phyloP scores from a whole-genome alignment of 2,888 invertebrate species.

The Pachymerium ferrugineum region DNA sequence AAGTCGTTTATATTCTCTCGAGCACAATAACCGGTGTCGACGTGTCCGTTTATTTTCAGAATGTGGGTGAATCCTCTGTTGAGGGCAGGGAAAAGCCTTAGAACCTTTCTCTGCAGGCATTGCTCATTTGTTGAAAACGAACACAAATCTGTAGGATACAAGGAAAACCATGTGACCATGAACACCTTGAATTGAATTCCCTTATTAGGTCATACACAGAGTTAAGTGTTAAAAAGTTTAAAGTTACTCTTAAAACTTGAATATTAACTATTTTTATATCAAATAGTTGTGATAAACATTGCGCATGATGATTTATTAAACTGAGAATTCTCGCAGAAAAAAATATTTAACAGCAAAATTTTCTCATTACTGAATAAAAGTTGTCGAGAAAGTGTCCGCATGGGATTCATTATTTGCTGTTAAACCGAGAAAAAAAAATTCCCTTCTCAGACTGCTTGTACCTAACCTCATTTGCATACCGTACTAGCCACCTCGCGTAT shows the following conservation, averaged over 20 bases:
- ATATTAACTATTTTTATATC: too few relatives aligned
- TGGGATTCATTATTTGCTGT: not conserved
- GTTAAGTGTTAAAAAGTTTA: too few relatives aligned
- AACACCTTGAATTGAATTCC: too few relatives aligned
- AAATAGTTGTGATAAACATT: too few relatives aligned
- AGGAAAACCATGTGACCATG: too few relatives aligned
- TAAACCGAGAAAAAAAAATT: not conserved
- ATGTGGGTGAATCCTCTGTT: not conserved
- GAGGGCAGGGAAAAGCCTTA: not conserved
- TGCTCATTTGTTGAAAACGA: not conserved
- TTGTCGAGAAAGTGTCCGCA: not conserved
- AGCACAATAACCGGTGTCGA: constrained; percentile 33
- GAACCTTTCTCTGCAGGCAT: not conserved
- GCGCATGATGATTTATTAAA: too few relatives aligned
- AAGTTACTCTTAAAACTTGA: too few relatives aligned
- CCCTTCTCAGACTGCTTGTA: not conserved
- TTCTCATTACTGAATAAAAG: not conserved
- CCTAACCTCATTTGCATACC: not conserved
- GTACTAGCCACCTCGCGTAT: not conserved
- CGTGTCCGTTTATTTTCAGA: not conserved
- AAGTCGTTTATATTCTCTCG: constrained; percentile 46
- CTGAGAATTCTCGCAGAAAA: not conserved
- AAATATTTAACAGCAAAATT: not conserved
- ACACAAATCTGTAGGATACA: not conserved
- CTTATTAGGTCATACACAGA: too few relatives aligned